phyloP scores from a whole-genome alignment of 1,140 invertebrate species.

The Phortica variegata region DNA sequence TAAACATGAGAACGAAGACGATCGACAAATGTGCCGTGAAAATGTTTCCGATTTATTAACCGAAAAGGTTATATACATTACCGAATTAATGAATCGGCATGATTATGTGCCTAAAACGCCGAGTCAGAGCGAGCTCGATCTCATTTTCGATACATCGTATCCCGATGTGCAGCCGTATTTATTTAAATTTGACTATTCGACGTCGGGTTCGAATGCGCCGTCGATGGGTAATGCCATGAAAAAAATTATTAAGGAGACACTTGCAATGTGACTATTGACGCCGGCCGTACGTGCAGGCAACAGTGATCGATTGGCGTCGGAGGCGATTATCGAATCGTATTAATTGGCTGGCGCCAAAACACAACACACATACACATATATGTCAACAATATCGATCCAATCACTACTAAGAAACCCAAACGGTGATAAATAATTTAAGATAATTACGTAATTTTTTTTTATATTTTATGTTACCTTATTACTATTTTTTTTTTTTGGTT shows the following conservation, averaged over 20 bases:
- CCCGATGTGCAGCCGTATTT: slow-evolving; percentile 93
- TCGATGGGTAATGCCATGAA: slow-evolving; percentile 85
- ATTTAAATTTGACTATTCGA: slow-evolving; percentile 82
- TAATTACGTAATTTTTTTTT: too few species aligned
- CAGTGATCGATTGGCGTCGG: too few species aligned
- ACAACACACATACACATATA: too few species aligned
- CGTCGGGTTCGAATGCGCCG: slow-evolving; percentile 68
- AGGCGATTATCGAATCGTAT: too few species aligned
- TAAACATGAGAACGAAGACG: slow-evolving; percentile 82
- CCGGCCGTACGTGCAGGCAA: too few species aligned
- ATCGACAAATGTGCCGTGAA: slow-evolving; percentile 82
- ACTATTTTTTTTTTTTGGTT: not conserved
- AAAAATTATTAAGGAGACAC: slow-evolving; percentile 86
- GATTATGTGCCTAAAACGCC: slow-evolving; percentile 96
- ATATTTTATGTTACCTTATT: too few species aligned
- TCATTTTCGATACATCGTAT: slow-evolving; percentile 92
- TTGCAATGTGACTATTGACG: slow-evolving; percentile 69
- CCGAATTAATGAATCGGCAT: slow-evolving; percentile 91
- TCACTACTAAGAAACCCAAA: too few species aligned
- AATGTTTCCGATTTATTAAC: slow-evolving; percentile 88
- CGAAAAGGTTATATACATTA: slow-evolving; percentile 91
- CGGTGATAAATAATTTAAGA: too few species aligned
- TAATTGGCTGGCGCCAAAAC: too few species aligned
- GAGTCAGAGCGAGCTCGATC: slow-evolving; percentile 84
- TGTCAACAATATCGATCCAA: too few species aligned